These are phyloP conservation scores for Acanthosepion pharaonis DNA, from an alignment of 2,888 invertebrate genomes.

Conservation along the genomic window DNA sequence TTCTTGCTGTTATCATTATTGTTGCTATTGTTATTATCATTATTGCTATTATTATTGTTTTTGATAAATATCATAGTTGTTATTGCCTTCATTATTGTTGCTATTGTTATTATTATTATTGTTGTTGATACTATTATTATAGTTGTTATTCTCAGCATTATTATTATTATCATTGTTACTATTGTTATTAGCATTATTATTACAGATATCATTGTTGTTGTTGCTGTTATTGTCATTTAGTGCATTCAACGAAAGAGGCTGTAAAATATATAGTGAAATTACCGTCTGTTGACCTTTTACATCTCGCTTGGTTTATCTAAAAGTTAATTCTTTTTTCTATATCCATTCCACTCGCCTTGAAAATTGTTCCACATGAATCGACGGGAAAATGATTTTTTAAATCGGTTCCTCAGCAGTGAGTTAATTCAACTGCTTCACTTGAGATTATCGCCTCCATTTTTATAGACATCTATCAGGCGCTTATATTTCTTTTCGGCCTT, in stretches of 20 bases:
- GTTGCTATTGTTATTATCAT: too few species aligned
- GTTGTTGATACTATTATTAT: too few species aligned
- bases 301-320: background rate
- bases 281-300: background rate
- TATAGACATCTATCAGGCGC: background rate
- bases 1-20: too few species aligned
- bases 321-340: background rate
- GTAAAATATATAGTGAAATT: background rate
- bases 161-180: background rate
- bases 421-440: background rate
- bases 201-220: background rate
- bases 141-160: too few species aligned
- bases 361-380: background rate
- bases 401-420: background rate
- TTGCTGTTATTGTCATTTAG: background rate
- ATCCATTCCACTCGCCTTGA: background rate
- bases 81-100: too few species aligned
- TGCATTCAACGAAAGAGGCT: background rate
- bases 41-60: too few species aligned
- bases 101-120: too few species aligned
- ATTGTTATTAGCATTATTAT: background rate
- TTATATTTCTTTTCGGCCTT: background rate
- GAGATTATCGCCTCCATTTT: background rate
- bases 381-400: slow-evolving; percentile 20
- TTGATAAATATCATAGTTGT: too few species aligned